These are phyloP conservation scores for Urocolius indicus DNA, from an alignment of 2,113 vertebrate species.

Conservation along the genomic window DNA sequence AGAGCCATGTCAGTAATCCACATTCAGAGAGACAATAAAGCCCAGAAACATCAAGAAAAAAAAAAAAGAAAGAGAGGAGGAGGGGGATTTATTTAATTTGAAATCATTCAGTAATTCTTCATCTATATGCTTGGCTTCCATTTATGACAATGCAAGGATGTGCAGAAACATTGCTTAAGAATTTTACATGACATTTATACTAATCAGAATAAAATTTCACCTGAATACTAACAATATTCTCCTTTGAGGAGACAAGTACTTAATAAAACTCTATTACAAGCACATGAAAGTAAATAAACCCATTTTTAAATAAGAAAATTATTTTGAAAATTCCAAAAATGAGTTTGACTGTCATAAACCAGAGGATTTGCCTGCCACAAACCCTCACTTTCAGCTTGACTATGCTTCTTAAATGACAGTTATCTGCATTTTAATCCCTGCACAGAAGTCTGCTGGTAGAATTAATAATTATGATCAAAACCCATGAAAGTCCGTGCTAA, in stretches of 20 bases:
- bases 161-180: conserved; percentile 26
- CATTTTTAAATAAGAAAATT: neutral
- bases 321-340: neutral
- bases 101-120: conserved; percentile 27
- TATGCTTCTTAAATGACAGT: conserved; percentile 22
- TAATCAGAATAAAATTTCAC: neutral
- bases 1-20: neutral
- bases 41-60: neutral
- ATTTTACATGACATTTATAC: conserved; percentile 1
- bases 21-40: neutral
- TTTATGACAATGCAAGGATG: neutral
- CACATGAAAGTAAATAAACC: neutral
- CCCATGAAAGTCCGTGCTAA: conserved; percentile 68
- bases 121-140: conserved; percentile 38
- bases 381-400: conserved; percentile 25
- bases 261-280: neutral
- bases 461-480: conserved; percentile 77
- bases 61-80: neutral
- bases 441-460: conserved; percentile 50
- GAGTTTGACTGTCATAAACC: neutral
- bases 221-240: neutral
- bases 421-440: conserved; percentile 63
- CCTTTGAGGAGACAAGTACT: neutral
- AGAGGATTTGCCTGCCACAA: conserved; percentile 17
- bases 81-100: neutral